Conservation (phyloP, 2,888 invertebrate species). For the Altica lythri region DNA sequence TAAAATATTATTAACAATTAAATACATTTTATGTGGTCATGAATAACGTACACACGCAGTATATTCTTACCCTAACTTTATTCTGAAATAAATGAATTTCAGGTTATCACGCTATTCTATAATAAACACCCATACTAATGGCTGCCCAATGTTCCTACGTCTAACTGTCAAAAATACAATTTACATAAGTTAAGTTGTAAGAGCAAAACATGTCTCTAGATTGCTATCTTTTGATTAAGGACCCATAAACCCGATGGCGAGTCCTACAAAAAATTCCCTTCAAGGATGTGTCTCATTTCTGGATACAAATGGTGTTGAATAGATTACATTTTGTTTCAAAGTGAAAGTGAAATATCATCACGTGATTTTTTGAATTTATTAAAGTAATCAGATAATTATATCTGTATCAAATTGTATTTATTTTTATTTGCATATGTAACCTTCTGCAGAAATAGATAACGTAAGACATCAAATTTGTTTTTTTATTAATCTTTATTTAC, state of each 20-base stretch:
- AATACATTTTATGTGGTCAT: too few species aligned
- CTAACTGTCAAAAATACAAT: conserved; percentile 52
- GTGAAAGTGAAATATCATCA: too few species aligned
- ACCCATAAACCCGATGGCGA: conserved; percentile 24
- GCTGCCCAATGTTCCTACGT: conserved; percentile 48
- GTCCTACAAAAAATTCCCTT: conserved; percentile 7
- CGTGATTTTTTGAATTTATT: too few species aligned
- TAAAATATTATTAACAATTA: too few species aligned
- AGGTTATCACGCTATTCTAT: conserved; percentile 47
- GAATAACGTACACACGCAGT: conserved; percentile 10
- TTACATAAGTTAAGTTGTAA: conserved; percentile 52
- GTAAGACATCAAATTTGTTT: too few species aligned
- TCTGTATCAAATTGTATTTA: too few species aligned
- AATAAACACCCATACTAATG: conserved; percentile 48
- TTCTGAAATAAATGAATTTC: conserved; percentile 42
- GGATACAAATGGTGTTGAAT: conserved; percentile 9
- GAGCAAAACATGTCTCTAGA: conserved; percentile 35
- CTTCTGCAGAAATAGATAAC: too few species aligned
- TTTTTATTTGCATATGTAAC: too few species aligned
- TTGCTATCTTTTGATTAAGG: conserved; percentile 29
- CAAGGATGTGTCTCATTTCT: not conserved
- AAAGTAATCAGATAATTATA: too few species aligned
- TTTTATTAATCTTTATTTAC: too few species aligned
- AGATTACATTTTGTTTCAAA: too few species aligned
- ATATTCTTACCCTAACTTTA: conserved; percentile 9